Percentiles rank a stretch among this genome's conserved stretches.
These are phyloP conservation scores for Fundulus diaphanus DNA, from an alignment of 2,797 vertebrate species.

Conservation along the genomic window DNA sequence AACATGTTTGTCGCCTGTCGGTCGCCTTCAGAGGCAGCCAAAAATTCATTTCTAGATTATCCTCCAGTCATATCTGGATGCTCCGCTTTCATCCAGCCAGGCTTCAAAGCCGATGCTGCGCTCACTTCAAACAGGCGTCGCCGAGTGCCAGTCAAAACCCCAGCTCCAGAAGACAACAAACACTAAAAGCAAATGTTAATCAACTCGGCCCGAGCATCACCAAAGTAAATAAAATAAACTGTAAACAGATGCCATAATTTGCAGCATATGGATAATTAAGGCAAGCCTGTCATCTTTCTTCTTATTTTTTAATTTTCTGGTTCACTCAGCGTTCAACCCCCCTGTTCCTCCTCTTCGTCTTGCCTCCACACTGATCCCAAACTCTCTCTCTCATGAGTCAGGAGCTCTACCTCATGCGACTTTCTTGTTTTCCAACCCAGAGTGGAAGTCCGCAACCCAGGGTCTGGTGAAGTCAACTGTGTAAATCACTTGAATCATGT, in stretches of 20 bases:
- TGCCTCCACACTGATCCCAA: conserved; percentile 33
- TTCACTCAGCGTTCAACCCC: conserved; percentile 66
- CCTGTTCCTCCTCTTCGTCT: conserved; percentile 24
- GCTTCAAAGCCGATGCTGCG: conserved; percentile 71
- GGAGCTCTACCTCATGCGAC: conserved; percentile 57
- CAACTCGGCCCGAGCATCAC: conserved; percentile 66
- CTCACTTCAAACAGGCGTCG: conserved; percentile 77
- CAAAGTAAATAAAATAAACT: conserved; percentile 80
- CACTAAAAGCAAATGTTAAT: conserved; percentile 77
- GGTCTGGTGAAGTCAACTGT: conserved; percentile 26
- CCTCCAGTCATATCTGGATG: conserved; percentile 76
- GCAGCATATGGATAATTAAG: conserved; percentile 76
- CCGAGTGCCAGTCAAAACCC: conserved; percentile 77
- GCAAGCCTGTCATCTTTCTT: conserved; percentile 67
- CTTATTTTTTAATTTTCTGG: conserved; percentile 62
- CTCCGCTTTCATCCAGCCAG: conserved; percentile 68
- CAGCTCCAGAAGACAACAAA: conserved; percentile 77
- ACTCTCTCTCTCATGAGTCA: conserved; percentile 45
- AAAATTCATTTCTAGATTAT: conserved; percentile 72
- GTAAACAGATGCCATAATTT: conserved; percentile 80
- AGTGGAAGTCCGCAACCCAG: conserved; percentile 50
- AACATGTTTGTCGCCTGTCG: conserved; percentile 71
- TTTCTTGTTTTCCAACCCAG: conserved; percentile 59
- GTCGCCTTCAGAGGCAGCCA: conserved; percentile 69
- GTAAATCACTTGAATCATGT: conserved; percentile 58